Evolutionary conservation across 2,888 invertebrate species (phyloP).

Genomic region (Melinopterus prodromus): DNA sequence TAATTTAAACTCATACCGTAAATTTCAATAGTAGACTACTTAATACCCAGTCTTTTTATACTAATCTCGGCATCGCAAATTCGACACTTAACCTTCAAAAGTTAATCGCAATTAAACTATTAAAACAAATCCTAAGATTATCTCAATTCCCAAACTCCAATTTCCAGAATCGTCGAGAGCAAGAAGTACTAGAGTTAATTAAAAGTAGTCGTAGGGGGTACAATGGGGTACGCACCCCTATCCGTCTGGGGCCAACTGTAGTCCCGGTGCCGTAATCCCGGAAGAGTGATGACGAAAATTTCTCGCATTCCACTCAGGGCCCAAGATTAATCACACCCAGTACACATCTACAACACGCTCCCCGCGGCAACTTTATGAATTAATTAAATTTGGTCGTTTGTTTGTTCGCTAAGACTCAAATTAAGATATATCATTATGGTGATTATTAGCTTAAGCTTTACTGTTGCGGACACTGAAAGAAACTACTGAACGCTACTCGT

Average conservation of each 20-base stretch:
- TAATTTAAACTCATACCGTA: too few relatives aligned
- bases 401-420: neutral
- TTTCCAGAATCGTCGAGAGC: neutral
- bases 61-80: neutral
- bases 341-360: conserved; percentile 14
- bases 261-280: conserved; percentile 16
- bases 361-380: conserved; percentile 22
- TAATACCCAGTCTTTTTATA: neutral
- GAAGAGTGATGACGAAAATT: conserved; percentile 26
- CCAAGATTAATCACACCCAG: conserved; percentile 20
- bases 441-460: neutral
- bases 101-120: neutral
- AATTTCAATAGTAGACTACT: too few relatives aligned
- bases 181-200: neutral
- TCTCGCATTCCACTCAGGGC: conserved; percentile 19
- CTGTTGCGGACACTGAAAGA: neutral
- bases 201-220: neutral
- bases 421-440: conserved; percentile 4
- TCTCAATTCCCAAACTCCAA: neutral
- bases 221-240: neutral
- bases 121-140: neutral
- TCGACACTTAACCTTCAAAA: neutral
- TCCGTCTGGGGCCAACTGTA: neutral
- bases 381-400: conserved; percentile 18
- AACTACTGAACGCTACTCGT: neutral